These are phyloP conservation scores for Poeciliopsis paucimaculata DNA, from an alignment of 2,797 vertebrate genomes.

Conservation along the genomic window DNA sequence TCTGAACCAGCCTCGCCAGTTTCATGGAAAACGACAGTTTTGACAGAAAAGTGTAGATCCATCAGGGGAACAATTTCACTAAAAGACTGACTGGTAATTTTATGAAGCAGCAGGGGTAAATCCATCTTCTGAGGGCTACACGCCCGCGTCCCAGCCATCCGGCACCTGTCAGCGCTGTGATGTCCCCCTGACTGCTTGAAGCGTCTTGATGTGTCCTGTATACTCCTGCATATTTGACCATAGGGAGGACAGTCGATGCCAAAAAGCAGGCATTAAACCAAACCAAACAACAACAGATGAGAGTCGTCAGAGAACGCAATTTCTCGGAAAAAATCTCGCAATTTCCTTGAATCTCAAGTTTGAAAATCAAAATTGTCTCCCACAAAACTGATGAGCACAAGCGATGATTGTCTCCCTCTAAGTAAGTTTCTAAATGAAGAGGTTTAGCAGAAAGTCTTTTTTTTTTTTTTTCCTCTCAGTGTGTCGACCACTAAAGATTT, in stretches of 20 bases:
- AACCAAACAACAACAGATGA: background rate
- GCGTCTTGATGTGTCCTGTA: conserved; percentile 13
- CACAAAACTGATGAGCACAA: background rate
- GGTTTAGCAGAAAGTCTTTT: background rate
- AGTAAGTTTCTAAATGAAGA: background rate
- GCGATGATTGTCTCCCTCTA: background rate
- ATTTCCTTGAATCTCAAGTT: background rate
- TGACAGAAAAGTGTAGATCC: conserved; percentile 72
- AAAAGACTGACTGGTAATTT: conserved; percentile 73
- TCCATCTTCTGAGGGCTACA: conserved; percentile 76
- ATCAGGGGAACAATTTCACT: conserved; percentile 78
- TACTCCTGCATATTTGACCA: conserved; percentile 1
- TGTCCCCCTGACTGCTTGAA: conserved; percentile 23
- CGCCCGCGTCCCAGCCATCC: conserved; percentile 25
- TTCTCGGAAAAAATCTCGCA: background rate
- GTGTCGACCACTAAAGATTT: conserved; percentile 47
- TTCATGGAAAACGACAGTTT: conserved; percentile 68
- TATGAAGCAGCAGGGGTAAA: conserved; percentile 60
- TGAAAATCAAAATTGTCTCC: background rate
- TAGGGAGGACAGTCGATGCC: background rate
- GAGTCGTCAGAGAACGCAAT: background rate
- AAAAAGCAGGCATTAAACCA: background rate
- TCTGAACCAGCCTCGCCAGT: conserved; percentile 46
- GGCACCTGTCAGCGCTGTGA: conserved; percentile 37
- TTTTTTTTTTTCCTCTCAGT: background rate